Base-by-base conservation (phyloP, 1,140 invertebrate genomes). In the Dreissena polymorpha region DNA sequence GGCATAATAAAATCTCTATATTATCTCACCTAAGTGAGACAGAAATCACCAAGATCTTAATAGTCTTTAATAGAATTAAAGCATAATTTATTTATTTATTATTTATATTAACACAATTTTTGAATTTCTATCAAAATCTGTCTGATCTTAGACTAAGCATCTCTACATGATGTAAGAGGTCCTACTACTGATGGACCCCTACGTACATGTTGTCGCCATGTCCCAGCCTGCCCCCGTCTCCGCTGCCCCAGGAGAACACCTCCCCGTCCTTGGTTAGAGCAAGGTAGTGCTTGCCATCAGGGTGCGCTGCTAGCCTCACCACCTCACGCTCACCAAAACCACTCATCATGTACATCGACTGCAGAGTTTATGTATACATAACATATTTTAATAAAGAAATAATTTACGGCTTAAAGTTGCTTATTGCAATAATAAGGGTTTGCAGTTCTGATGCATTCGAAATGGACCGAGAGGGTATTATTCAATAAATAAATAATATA, bases 221-320 rank as follows among this genome's bases (percentile, higher is more conserved):
- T 18, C 94, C 98, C 0, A 99, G 93, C 91, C 98, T 97, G 0
- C 98, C 97, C 87, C 98, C 97, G 91, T 98, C 97, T 0, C 97
- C 97, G 93, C 98, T 97, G 3, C 98, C 98, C 97, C 97, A 99
- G 0, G 97, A 98, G 88, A 98, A 98, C 0, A 98, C 91, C 64
- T 91, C 90, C 3, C 91, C 97, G 91, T 99, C 97, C 57, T 96
- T 95, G 0, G 98, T 98, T 0, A 99, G 94, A 0, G 97, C 97
- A 78, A 99, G 94, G 0, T 97, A 96, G 91, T 99, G 97, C 92
- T 98, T 97, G 10, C 97, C 97, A 7, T 97, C 93, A 14, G 91
- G 89, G 92, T 99, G 97, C 0, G 98, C 97, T 0, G 97, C 97
- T 2, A 99, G 96, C 92, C 97, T 97, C 83, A 97, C 96, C 0